phyloP scores from a whole-genome alignment of 2,113 vertebrate species.

The Perca fluviatilis region DNA sequence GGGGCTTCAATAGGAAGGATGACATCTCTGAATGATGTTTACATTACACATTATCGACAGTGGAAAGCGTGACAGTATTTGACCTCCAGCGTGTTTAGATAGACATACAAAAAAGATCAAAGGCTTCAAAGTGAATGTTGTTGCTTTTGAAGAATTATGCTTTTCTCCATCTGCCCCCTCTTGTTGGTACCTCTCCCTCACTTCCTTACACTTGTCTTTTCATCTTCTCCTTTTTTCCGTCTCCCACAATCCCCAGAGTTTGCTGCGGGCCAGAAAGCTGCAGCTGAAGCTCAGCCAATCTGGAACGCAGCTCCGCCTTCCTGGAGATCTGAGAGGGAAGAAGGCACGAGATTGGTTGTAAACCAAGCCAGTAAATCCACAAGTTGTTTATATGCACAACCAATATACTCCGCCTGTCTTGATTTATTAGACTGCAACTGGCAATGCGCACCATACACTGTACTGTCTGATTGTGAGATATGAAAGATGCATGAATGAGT shows the following conservation, averaged over 20 bases:
- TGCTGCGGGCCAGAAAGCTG: slow-evolving; percentile 86
- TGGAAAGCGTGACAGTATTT: slow-evolving; percentile 59
- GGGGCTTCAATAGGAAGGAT: slow-evolving; percentile 9
- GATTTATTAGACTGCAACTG: slow-evolving; percentile 57
- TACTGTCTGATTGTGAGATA: slow-evolving; percentile 35
- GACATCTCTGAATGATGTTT: slow-evolving; percentile 55
- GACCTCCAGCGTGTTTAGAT: slow-evolving; percentile 70
- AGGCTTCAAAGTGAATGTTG: slow-evolving; percentile 77
- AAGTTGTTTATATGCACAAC: slow-evolving; percentile 72
- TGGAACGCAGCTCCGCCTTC: slow-evolving; percentile 87
- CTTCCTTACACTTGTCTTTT: slow-evolving; percentile 89
- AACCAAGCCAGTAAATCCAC: slow-evolving; percentile 68
- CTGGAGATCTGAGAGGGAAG: slow-evolving; percentile 83
- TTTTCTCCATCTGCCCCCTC: slow-evolving; percentile 56
- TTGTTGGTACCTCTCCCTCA: slow-evolving; percentile 63
- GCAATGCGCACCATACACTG: slow-evolving; percentile 9
- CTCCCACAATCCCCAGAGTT: slow-evolving; percentile 82
- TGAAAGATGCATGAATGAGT: slow-evolving; percentile 54
- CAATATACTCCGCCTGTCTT: slow-evolving; percentile 42
- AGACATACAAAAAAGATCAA: slow-evolving; percentile 74
- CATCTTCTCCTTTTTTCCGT: slow-evolving; percentile 85
- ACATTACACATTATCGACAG: slow-evolving; percentile 28
- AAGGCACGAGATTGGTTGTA: slow-evolving; percentile 73
- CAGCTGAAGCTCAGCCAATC: slow-evolving; percentile 88
- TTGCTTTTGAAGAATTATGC: slow-evolving; percentile 79